These are phyloP conservation scores for Hyperoodon ampullatus DNA, from an alignment of 2,113 vertebrate genomes.

Conservation along the genomic window DNA sequence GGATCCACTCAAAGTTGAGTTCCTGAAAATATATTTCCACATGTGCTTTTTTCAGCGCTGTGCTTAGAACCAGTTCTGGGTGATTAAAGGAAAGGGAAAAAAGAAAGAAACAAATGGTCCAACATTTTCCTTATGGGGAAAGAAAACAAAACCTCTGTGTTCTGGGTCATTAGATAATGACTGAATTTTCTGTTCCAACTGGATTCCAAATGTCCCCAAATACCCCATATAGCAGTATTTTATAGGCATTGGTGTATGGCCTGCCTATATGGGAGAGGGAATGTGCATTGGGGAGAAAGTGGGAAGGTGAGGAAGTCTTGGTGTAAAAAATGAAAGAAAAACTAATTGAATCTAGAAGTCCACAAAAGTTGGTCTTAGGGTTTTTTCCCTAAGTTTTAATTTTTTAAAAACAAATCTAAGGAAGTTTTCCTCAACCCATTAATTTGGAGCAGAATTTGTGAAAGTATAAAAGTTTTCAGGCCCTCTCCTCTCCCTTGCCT, in stretches of 20 bases:
- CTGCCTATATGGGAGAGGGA: neutral
- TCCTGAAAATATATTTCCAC: slow-evolving; percentile 79
- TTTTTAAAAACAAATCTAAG: slow-evolving; percentile 24
- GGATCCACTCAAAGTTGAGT: slow-evolving; percentile 63
- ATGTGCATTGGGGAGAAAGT: neutral
- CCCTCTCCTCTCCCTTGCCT: neutral
- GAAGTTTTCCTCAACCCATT: neutral
- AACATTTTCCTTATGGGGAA: slow-evolving; percentile 69
- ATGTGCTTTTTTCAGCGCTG: slow-evolving; percentile 73
- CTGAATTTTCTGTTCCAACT: slow-evolving; percentile 70
- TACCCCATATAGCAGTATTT: slow-evolving; percentile 29
- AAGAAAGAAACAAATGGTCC: slow-evolving; percentile 74
- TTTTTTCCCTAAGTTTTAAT: slow-evolving; percentile 19
- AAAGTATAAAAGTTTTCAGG: slow-evolving; percentile 75
- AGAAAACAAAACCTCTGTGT: slow-evolving; percentile 62
- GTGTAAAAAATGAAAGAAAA: slow-evolving; percentile 26
- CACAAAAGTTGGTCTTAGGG: slow-evolving; percentile 63
- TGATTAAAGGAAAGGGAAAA: slow-evolving; percentile 69
- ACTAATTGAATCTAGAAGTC: slow-evolving; percentile 39
- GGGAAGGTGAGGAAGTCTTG: slow-evolving; percentile 14
- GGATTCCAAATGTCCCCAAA: slow-evolving; percentile 63
- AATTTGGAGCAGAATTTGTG: slow-evolving; percentile 57
- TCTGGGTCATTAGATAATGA: slow-evolving; percentile 68
- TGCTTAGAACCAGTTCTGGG: slow-evolving; percentile 79
- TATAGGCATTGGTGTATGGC: neutral